Evolutionary conservation across 2,797 vertebrate genomes (phyloP).

Genomic region (Ataeniobius toweri): DNA sequence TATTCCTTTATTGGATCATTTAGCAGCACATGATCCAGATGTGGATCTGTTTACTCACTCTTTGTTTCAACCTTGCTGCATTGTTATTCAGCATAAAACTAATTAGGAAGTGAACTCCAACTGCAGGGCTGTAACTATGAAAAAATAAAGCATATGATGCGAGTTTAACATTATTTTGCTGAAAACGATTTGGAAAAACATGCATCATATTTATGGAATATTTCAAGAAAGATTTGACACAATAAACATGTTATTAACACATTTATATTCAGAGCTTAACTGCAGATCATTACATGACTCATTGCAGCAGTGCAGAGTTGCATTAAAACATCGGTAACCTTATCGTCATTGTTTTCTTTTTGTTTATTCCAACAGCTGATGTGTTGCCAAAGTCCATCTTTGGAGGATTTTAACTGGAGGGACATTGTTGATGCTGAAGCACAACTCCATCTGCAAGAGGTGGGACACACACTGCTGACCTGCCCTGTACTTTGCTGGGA

Average conservation of each 20-base stretch:
- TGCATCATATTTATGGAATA: not conserved
- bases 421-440: constrained; percentile 65
- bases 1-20: no score
- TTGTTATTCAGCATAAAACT: no score
- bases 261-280: not conserved
- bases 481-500: not conserved
- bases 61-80: no score
- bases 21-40: no score
- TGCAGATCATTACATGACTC: not conserved
- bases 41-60: no score
- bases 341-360: not conserved
- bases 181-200: not conserved
- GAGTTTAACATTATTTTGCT: not conserved
- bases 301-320: not conserved
- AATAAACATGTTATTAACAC: not conserved
- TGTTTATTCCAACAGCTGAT: constrained; percentile 56
- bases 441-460: constrained; percentile 66
- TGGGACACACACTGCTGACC: constrained; percentile 17
- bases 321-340: not conserved
- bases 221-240: not conserved
- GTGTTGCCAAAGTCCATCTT: constrained; percentile 60
- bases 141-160: not conserved
- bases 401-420: constrained; percentile 66
- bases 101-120: no score
- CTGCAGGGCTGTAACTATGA: no score